Percentiles rank a stretch among this genome's conserved stretches.
Evolutionary conservation across 2,888 invertebrate genomes (phyloP).

Genomic region (Poecilobothrus nobilitatus): DNA sequence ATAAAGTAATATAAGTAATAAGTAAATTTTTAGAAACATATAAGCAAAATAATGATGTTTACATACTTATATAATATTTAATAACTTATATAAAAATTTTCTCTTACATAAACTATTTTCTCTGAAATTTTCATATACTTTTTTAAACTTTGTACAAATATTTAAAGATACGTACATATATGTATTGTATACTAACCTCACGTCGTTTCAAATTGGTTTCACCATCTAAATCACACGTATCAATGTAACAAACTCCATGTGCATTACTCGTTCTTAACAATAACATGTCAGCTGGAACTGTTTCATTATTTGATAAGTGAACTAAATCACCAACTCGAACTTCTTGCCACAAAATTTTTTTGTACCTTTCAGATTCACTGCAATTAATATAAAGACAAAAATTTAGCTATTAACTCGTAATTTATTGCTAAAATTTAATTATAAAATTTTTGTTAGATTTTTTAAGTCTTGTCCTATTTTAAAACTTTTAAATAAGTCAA

Average conservation of each 20-base stretch:
- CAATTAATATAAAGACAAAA: constrained; percentile 29
- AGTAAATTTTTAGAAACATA: too few species aligned
- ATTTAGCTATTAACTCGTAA: constrained; percentile 16
- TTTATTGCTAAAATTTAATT: background rate
- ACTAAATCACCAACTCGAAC: constrained; percentile 89
- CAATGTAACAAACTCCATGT: constrained; percentile 84
- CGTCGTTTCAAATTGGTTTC: constrained; percentile 93
- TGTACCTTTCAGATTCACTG: constrained; percentile 74
- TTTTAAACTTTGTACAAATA: too few species aligned
- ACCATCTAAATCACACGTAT: constrained; percentile 93
- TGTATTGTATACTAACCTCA: constrained; percentile 54
- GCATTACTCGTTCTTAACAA: constrained; percentile 80
- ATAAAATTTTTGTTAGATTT: background rate
- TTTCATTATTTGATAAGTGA: constrained; percentile 92
- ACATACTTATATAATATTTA: too few species aligned
- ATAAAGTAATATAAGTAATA: too few species aligned
- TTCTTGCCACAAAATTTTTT: constrained; percentile 81
- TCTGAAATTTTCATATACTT: background rate
- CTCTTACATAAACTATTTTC: too few species aligned
- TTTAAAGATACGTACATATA: background rate
- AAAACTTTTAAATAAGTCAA: too few species aligned
- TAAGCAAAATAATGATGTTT: too few species aligned
- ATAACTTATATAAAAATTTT: too few species aligned
- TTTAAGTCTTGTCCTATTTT: constrained; percentile 15
- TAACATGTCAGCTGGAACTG: constrained; percentile 92